These are phyloP conservation scores for Oxyruncus cristatus DNA, from an alignment of 2,113 vertebrate species.

Conservation along the genomic window DNA sequence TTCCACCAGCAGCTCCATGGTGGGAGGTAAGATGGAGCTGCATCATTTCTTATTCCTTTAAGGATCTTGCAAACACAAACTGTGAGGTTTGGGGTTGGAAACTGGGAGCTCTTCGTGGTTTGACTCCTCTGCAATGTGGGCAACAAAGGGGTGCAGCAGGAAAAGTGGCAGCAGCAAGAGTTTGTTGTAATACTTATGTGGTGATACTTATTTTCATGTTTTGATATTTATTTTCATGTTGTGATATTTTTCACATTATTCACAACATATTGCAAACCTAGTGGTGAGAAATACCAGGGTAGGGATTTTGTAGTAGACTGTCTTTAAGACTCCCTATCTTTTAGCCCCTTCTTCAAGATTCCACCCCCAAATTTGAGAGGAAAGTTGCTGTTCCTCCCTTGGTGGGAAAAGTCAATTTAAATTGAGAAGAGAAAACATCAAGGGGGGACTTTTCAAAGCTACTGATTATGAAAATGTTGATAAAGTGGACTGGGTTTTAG, in stretches of 20 bases:
- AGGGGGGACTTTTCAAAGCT: neutral
- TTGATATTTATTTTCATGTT: neutral
- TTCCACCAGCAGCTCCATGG: neutral
- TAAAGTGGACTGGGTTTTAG: neutral
- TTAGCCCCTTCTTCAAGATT: neutral
- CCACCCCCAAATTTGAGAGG: neutral
- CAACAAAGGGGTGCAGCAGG: rapidly evolving
- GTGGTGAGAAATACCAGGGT: neutral
- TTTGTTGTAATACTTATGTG: too few species aligned
- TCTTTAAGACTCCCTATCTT: neutral
- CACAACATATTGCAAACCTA: rapidly evolving
- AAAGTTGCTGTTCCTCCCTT: neutral
- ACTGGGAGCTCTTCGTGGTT: rapidly evolving
- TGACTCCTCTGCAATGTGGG: neutral
- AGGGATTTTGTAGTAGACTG: neutral
- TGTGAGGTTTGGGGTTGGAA: neutral
- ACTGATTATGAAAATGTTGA: neutral
- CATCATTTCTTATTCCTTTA: rapidly evolving
- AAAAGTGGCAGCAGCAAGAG: neutral
- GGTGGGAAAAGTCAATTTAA: neutral
- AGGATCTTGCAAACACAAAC: rapidly evolving
- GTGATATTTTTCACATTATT: neutral
- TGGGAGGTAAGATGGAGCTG: neutral
- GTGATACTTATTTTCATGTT: neutral
- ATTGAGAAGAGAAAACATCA: neutral